phyloP scores from a whole-genome alignment of 1,140 invertebrate species.

The Bombus turneri region DNA sequence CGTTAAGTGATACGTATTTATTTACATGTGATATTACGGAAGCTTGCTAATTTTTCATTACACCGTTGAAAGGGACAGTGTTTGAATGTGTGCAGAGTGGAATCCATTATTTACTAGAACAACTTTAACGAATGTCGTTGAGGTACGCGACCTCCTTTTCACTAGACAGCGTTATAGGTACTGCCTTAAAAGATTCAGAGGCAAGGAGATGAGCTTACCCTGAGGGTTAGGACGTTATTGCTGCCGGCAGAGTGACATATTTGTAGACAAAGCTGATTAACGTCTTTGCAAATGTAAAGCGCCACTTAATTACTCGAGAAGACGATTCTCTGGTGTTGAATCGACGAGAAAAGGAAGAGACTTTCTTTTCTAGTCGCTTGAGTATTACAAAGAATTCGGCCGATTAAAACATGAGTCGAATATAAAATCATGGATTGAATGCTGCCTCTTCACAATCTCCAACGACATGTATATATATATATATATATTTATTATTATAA shows the following conservation, averaged over 20 bases:
- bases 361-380: too few relatives aligned
- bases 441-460: slow-evolving; percentile 53
- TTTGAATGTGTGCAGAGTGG: not conserved
- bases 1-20: not conserved
- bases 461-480: not conserved
- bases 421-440: slow-evolving; percentile 50
- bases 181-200: slow-evolving; percentile 60
- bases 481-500: not conserved
- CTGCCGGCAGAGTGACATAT: slow-evolving; percentile 28
- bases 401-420: not conserved
- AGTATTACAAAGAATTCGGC: not conserved
- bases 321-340: slow-evolving; percentile 25
- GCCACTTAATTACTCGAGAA: slow-evolving; percentile 34
- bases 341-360: not conserved
- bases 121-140: slow-evolving; percentile 61
- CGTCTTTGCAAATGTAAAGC: slow-evolving; percentile 49
- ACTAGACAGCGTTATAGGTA: slow-evolving; percentile 26
- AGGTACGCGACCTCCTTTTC: slow-evolving; percentile 55
- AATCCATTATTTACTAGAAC: slow-evolving; percentile 58
- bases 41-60: slow-evolving; percentile 8
- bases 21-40: too few relatives aligned
- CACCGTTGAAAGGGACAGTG: not conserved
- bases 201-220: slow-evolving; percentile 49
- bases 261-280: slow-evolving; percentile 57
- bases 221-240: slow-evolving; percentile 47